Conservation (phyloP, 2,113 vertebrate genomes). For the Apeltes quadracus region DNA sequence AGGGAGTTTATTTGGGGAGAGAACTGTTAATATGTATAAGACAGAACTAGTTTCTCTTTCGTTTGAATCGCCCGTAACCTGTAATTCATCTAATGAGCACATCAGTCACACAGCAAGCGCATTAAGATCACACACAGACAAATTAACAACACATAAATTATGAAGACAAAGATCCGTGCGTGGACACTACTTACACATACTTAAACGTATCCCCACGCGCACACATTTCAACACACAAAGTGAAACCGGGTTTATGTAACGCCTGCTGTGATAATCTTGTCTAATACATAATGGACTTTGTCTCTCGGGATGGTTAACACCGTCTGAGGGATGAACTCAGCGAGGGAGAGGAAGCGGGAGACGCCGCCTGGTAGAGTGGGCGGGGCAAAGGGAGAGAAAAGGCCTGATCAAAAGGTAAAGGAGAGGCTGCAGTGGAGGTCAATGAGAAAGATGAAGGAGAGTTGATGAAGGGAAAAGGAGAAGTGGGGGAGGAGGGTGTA, state of each 20-base stretch:
- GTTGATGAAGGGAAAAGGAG: constrained; percentile 27
- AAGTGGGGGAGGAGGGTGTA: background rate
- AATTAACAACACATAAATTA: background rate
- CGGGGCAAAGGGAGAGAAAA: background rate
- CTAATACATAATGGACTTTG: background rate
- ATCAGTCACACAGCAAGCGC: constrained; percentile 13
- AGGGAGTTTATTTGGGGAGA: background rate
- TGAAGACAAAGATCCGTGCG: background rate
- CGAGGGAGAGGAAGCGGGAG: background rate
- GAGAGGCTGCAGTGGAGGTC: background rate
- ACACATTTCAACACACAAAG: background rate
- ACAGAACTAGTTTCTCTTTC: constrained; percentile 7
- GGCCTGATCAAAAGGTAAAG: constrained; percentile 3
- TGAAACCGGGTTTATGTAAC: constrained; percentile 16
- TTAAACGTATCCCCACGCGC: background rate
- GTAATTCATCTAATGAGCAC: constrained; percentile 4
- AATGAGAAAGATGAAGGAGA: background rate
- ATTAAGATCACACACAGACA: constrained; percentile 4
- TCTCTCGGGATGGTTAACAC: background rate
- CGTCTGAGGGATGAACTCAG: background rate
- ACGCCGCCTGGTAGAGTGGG: background rate
- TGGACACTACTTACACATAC: background rate
- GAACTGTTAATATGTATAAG: constrained; percentile 1
- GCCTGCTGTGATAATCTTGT: constrained; percentile 31
- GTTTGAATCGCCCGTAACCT: background rate